Conservation (phyloP, 2,888 invertebrate species). For the Oscheius sp. region DNA sequence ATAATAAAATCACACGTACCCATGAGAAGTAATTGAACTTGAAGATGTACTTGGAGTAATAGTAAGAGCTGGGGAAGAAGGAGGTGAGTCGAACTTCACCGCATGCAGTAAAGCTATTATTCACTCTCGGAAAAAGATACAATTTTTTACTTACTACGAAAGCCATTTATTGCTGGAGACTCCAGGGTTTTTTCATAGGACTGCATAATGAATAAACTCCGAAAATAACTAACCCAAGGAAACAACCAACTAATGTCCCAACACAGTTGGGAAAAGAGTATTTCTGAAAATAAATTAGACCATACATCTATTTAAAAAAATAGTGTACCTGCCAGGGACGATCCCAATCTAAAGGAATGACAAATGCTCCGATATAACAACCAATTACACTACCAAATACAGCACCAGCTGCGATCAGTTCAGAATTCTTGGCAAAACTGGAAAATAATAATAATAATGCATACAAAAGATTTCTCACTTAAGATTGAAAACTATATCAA, state of each 20-base stretch:
- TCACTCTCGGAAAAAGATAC: neutral
- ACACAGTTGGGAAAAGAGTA: constrained; percentile 55
- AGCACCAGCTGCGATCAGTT: constrained; percentile 40
- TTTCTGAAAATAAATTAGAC: constrained; percentile 40
- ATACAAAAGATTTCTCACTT: neutral
- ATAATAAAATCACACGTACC: neutral
- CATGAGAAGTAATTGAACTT: neutral
- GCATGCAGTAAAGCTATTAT: too few species aligned
- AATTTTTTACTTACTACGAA: neutral
- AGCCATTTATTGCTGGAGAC: constrained; percentile 14
- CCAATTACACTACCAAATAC: constrained; percentile 78
- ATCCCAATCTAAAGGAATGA: constrained; percentile 91
- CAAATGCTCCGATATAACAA: constrained; percentile 86
- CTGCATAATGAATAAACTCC: neutral
- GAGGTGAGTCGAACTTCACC: neutral
- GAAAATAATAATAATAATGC: too few species aligned
- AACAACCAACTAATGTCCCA: constrained; percentile 45
- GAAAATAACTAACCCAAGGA: constrained; percentile 20
- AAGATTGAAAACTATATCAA: constrained; percentile 8
- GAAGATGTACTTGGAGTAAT: constrained; percentile 27
- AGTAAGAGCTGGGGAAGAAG: constrained; percentile 20
- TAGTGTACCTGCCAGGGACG: constrained; percentile 83
- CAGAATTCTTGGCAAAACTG: constrained; percentile 32
- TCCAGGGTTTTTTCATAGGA: constrained; percentile 19
- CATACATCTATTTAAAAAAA: too few species aligned